Conservation (phyloP, 2,797 vertebrate species). For the Tinamus major region DNA sequence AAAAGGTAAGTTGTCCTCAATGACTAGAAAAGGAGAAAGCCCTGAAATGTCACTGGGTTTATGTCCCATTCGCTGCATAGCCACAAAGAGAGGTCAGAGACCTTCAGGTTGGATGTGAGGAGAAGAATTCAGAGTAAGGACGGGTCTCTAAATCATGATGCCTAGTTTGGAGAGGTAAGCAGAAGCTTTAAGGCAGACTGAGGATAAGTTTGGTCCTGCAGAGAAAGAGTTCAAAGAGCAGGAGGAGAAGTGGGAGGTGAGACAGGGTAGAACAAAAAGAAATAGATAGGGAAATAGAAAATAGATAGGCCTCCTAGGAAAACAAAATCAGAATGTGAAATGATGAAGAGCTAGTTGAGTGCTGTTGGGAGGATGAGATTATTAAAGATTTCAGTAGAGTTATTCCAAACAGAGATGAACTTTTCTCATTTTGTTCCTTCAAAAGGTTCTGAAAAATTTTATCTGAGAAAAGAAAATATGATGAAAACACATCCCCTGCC, state of each 20-base stretch:
- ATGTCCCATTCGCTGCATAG: too few relatives aligned
- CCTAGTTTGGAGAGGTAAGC: not conserved
- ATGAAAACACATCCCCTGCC: not conserved
- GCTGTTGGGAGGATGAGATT: not conserved
- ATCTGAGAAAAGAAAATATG: not conserved
- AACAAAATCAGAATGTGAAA: not conserved
- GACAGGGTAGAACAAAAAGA: not conserved
- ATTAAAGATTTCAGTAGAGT: not conserved
- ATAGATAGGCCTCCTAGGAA: not conserved
- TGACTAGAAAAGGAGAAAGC: not conserved
- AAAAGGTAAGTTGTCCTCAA: not conserved
- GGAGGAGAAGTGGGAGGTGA: not conserved
- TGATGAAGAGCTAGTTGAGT: not conserved
- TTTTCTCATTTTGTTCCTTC: not conserved
- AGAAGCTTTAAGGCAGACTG: too few relatives aligned
- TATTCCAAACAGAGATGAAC: not conserved
- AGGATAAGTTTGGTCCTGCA: not conserved
- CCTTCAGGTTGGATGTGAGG: not conserved
- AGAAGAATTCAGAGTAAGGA: not conserved
- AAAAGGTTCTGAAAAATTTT: not conserved
- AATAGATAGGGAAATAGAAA: not conserved
- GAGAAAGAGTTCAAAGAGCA: not conserved
- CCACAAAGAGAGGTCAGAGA: not conserved
- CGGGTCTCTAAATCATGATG: not conserved
- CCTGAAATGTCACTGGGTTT: not conserved